A percentile compares a stretch with the other conserved stretches of the same genome.
Evolutionary conservation across 2,113 vertebrate genomes (phyloP).

Genomic region (Hucho hucho): DNA sequence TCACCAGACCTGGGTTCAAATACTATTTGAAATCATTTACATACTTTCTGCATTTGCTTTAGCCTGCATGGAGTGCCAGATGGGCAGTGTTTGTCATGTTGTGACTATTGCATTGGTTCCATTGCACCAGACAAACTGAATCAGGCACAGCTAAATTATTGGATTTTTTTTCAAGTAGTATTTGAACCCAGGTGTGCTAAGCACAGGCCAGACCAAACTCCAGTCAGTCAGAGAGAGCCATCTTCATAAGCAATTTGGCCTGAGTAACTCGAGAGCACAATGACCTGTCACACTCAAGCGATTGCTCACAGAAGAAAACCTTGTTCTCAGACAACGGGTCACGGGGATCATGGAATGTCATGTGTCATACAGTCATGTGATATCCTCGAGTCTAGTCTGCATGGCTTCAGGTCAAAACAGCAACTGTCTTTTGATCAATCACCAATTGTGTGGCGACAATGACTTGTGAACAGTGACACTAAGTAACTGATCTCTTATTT

Average conservation of each 20-base stretch:
- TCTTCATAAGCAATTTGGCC: slow-evolving; percentile 7
- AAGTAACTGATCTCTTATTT: slow-evolving; percentile 2
- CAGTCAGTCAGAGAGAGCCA: background rate
- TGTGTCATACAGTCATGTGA: slow-evolving; percentile 1
- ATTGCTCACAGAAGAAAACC: background rate
- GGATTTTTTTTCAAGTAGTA: too few relatives aligned
- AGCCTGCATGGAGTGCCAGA: too few relatives aligned
- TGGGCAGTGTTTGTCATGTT: too few relatives aligned
- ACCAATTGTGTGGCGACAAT: background rate
- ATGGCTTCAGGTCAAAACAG: slow-evolving; percentile 18
- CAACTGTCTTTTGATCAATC: slow-evolving; percentile 14
- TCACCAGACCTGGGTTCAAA: background rate
- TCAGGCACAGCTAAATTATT: too few relatives aligned
- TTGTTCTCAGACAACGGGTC: background rate
- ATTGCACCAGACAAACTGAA: too few relatives aligned
- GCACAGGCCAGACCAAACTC: background rate
- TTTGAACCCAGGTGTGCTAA: too few relatives aligned
- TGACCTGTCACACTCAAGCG: background rate
- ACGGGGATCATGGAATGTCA: background rate
- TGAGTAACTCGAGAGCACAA: slow-evolving; percentile 18
- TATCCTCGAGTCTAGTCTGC: slow-evolving; percentile 7
- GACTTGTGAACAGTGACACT: background rate
- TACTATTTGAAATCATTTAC: too few relatives aligned
- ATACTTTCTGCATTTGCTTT: too few relatives aligned
- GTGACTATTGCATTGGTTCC: too few relatives aligned